phyloP scores from a whole-genome alignment of 1,140 invertebrate species.

The Drosophila ercepeae region DNA sequence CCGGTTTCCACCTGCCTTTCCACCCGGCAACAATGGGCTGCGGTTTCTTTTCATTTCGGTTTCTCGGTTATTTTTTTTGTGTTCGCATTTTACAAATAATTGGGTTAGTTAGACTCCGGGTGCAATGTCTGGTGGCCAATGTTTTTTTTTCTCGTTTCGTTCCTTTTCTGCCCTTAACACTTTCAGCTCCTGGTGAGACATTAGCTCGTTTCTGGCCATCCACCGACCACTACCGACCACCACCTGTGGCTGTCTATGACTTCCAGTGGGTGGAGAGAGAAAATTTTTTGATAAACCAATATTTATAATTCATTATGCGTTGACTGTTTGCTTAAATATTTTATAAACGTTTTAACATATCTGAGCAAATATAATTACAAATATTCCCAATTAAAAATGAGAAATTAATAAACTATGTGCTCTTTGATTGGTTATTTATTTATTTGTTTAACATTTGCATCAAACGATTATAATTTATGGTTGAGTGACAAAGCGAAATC shows the following conservation, averaged over 20 bases:
- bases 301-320: neutral
- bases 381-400: neutral
- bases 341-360: neutral
- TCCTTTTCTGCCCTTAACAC: constrained; percentile 2
- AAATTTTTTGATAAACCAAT: neutral
- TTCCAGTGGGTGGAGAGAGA: neutral
- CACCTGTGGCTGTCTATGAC: constrained; percentile 31
- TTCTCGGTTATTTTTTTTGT: constrained; percentile 12
- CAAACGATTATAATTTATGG: neutral
- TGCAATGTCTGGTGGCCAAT: constrained; percentile 36
- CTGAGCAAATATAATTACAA: neutral
- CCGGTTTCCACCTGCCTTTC: constrained; percentile 59
- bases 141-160: constrained; percentile 8
- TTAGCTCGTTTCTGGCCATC: constrained; percentile 31
- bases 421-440: neutral
- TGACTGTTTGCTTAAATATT: neutral
- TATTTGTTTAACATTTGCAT: neutral
- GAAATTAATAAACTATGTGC: no score
- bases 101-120: constrained; percentile 70
- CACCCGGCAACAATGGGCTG: constrained; percentile 63
- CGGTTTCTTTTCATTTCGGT: constrained; percentile 51
- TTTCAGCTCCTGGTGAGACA: constrained; percentile 7
- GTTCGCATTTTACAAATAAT: constrained; percentile 67
- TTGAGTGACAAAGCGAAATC: constrained; percentile 22
- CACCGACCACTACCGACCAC: no score